Evolutionary conservation across 2,797 vertebrate species (phyloP).

Genomic region (Hirundo rustica): DNA sequence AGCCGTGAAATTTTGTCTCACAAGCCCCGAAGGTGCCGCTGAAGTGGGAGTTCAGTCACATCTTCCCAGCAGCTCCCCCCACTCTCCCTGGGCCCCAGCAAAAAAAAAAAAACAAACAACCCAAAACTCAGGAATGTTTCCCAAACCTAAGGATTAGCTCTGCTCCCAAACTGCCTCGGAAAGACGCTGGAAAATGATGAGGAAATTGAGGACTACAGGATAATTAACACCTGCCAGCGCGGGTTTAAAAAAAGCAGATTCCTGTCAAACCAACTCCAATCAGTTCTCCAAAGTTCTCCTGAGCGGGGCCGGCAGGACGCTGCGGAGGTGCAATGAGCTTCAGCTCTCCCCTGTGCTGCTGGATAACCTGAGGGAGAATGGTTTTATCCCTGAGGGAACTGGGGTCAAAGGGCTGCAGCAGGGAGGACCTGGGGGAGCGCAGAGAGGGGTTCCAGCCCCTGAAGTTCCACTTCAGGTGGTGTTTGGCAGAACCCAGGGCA

Average conservation of each 20-base stretch:
- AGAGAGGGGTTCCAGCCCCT: not conserved
- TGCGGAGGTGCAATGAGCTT: not conserved
- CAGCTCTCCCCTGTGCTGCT: not conserved
- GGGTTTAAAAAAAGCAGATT: not conserved
- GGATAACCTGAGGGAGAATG: not conserved
- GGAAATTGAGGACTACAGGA: not conserved
- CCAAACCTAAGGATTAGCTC: not conserved
- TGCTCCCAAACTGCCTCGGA: not conserved
- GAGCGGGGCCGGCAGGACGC: not conserved
- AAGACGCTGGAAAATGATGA: not conserved
- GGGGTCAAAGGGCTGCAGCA: not conserved
- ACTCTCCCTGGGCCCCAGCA: not conserved
- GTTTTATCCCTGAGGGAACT: not conserved
- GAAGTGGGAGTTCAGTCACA: not conserved
- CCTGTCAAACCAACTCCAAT: not conserved
- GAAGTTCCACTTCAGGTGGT: not conserved
- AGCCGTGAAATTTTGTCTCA: not conserved
- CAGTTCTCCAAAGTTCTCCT: not conserved
- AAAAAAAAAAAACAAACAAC: too few relatives aligned
- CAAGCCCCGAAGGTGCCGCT: not conserved
- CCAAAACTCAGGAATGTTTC: not conserved
- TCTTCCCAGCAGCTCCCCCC: not conserved
- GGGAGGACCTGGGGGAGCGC: not conserved
- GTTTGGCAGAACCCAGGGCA: not conserved
- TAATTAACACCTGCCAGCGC: slow-evolving; percentile 6